Percentiles rank a stretch among this genome's conserved stretches.
phyloP scores from a whole-genome alignment of 1,140 invertebrate species.

The Euwallacea fornicatus region DNA sequence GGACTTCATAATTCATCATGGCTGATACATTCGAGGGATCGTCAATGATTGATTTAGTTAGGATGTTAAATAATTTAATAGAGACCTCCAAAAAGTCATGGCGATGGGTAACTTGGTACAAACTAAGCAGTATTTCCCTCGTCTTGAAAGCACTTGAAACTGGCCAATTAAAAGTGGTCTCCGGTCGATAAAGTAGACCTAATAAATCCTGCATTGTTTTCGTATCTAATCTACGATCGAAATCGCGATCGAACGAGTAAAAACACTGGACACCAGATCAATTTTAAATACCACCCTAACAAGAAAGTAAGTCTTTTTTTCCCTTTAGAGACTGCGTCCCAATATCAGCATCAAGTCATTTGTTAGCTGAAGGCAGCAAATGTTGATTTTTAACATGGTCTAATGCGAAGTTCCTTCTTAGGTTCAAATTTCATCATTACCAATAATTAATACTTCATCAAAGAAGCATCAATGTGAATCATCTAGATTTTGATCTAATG shows the following conservation, averaged over 20 bases:
- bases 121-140: background rate
- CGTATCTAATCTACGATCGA: slow-evolving; percentile 45
- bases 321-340: slow-evolving; percentile 7
- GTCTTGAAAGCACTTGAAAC: background rate
- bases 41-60: no score
- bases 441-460: no score
- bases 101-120: no score
- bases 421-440: no score
- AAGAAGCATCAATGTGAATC: no score
- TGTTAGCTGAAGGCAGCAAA: background rate
- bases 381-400: no score
- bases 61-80: no score
- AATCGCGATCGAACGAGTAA: slow-evolving; percentile 44
- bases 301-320: slow-evolving; percentile 35
- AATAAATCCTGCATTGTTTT: slow-evolving; percentile 46
- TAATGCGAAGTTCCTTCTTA: no score
- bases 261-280: slow-evolving; percentile 46
- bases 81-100: no score
- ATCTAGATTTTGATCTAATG: no score
- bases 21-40: no score
- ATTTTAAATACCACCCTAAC: slow-evolving; percentile 49
- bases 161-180: slow-evolving; percentile 41
- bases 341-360: background rate
- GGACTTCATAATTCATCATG: background rate
- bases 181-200: slow-evolving; percentile 44